Conservation (phyloP, 2,888 invertebrate species). For the Dichetophora obliterata region DNA sequence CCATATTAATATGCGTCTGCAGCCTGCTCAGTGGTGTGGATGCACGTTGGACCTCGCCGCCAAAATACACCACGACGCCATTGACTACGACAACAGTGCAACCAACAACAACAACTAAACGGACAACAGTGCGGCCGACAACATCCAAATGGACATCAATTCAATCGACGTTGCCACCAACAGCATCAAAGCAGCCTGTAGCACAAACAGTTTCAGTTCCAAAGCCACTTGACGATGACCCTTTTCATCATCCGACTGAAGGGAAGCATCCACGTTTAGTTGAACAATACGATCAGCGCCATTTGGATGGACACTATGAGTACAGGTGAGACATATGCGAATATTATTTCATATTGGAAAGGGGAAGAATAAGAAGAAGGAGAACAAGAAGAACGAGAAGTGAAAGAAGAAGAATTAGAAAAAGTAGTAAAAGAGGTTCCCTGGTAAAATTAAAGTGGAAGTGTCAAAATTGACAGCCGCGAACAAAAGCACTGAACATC, state of each 20-base stretch:
- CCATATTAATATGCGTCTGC: conserved; percentile 44
- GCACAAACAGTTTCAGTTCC: conserved; percentile 40
- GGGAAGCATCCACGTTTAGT: conserved; percentile 50
- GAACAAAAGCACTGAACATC: no score
- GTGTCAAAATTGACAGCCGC: no score
- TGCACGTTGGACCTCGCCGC: conserved; percentile 45
- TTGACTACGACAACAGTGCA: conserved; percentile 8
- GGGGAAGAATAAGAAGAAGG: no score
- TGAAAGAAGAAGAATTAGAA: no score
- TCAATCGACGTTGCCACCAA: background rate
- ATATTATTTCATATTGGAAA: no score
- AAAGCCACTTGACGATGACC: conserved; percentile 24
- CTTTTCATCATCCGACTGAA: conserved; percentile 49
- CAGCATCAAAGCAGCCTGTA: background rate
- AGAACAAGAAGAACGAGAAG: no score
- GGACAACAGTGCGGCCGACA: conserved; percentile 37
- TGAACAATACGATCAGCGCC: conserved; percentile 55
- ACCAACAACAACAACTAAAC: conserved; percentile 44
- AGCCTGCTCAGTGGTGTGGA: conserved; percentile 32
- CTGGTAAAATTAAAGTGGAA: no score
- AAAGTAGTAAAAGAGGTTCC: no score
- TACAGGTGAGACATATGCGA: conserved; percentile 54
- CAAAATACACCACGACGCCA: conserved; percentile 41
- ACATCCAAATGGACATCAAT: background rate
- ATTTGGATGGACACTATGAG: conserved; percentile 57